Percentiles rank a stretch among this genome's conserved stretches.
phyloP scores from a whole-genome alignment of 2,113 vertebrate species.

The Baryphthengus martii region DNA sequence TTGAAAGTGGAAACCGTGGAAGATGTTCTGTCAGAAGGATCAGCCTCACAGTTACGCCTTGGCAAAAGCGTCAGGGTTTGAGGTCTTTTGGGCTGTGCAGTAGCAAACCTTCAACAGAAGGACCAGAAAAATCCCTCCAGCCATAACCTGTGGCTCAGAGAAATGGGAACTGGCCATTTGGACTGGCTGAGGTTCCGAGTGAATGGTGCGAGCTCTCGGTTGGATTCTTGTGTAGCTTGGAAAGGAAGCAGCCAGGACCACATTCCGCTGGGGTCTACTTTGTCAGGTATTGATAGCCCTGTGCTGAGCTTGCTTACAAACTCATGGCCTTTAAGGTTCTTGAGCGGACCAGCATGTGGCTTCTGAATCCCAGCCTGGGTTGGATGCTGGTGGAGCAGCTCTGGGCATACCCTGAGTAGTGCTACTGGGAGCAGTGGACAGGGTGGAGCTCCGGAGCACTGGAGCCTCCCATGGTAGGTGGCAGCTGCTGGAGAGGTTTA shows the following conservation, averaged over 20 bases:
- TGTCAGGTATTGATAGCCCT: too few species aligned
- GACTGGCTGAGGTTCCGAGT: not conserved
- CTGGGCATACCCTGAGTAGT: not conserved
- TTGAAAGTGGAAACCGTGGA: not conserved
- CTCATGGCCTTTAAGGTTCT: not conserved
- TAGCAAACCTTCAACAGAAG: not conserved
- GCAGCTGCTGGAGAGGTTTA: not conserved
- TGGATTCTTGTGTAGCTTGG: not conserved
- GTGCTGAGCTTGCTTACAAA: not conserved
- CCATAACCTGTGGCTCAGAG: too few species aligned
- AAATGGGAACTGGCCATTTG: not conserved
- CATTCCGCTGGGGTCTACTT: not conserved
- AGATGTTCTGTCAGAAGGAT: not conserved
- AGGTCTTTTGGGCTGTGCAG: not conserved
- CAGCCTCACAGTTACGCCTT: not conserved
- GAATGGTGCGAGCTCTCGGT: rapidly evolving
- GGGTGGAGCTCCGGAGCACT: not conserved
- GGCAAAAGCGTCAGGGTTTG: not conserved
- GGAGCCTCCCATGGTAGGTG: not conserved
- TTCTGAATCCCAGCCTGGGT: not conserved
- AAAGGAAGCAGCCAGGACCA: not conserved
- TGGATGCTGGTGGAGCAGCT: not conserved
- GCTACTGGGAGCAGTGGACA: not conserved
- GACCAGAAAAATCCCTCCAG: not conserved
- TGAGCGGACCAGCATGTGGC: not conserved